phyloP scores from a whole-genome alignment of 2,797 vertebrate species.

The Neosilurus hyrtlii region DNA sequence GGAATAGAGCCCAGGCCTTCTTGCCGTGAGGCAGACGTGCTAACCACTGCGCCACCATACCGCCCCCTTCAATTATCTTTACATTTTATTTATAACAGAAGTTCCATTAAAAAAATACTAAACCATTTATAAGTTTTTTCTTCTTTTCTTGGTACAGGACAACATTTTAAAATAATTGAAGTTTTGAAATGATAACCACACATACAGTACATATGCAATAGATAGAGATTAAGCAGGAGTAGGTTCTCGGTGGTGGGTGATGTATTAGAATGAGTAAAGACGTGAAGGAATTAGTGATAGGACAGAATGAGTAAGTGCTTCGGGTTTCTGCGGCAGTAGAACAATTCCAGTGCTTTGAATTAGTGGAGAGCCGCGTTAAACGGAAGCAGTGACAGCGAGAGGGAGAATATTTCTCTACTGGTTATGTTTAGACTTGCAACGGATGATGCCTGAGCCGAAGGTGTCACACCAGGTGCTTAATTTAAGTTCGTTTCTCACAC shows the following conservation, averaged over 20 bases:
- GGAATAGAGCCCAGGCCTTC: too few species aligned
- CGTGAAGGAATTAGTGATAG: neutral
- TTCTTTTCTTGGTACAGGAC: neutral
- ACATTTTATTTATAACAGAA: neutral
- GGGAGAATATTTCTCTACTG: slow-evolving; percentile 21
- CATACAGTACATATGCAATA: neutral
- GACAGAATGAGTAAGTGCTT: neutral
- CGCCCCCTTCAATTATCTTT: neutral
- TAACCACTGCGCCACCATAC: too few species aligned
- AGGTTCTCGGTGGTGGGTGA: neutral
- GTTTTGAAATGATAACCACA: neutral
- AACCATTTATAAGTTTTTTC: too few species aligned
- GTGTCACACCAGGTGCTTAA: slow-evolving; percentile 47
- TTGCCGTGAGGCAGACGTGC: too few species aligned
- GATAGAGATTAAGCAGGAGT: neutral
- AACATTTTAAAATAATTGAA: neutral
- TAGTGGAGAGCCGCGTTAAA: neutral
- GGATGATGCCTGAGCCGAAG: slow-evolving; percentile 38
- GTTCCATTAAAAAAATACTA: neutral
- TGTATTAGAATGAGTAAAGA: neutral
- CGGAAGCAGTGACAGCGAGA: neutral
- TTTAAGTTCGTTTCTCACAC: slow-evolving; percentile 53
- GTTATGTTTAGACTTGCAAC: slow-evolving; percentile 41
- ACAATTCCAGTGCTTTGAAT: neutral
- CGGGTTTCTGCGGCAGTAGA: neutral